A percentile compares a stretch with the other conserved stretches of the same genome.
Evolutionary conservation across 2,797 vertebrate genomes (phyloP).

Genomic region (Capromys pilorides): DNA sequence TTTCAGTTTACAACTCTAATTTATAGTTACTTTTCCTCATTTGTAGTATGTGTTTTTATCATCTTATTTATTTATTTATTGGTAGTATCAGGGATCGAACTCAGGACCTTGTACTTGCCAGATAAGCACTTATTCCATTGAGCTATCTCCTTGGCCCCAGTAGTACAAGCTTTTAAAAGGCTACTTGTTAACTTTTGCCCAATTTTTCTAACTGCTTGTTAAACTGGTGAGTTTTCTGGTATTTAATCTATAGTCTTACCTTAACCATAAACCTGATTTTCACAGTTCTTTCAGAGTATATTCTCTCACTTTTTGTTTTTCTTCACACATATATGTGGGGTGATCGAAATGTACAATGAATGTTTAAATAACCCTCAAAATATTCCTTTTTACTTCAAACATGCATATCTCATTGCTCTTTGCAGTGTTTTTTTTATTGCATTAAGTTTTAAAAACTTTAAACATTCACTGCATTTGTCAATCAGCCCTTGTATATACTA

Average conservation of each 20-base stretch:
- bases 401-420: not conserved
- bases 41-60: not conserved
- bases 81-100: too few relatives aligned
- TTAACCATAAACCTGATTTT: conserved; percentile 13
- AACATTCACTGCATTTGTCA: not conserved
- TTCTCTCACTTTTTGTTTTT: not conserved
- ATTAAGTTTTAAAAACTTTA: not conserved
- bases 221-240: not conserved
- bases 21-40: not conserved
- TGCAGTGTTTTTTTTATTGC: not conserved
- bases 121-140: too few relatives aligned
- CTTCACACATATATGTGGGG: not conserved
- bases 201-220: not conserved
- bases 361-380: not conserved
- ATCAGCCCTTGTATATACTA: not conserved
- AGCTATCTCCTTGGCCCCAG: too few relatives aligned
- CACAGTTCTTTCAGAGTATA: not conserved
- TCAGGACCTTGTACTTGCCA: too few relatives aligned
- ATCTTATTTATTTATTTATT: too few relatives aligned
- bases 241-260: not conserved
- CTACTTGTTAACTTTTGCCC: not conserved
- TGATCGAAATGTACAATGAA: not conserved
- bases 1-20: not conserved
- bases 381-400: not conserved
- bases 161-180: conserved; percentile 5